Conservation (phyloP, 2,888 invertebrate species). For the Creontiades dilutus region DNA sequence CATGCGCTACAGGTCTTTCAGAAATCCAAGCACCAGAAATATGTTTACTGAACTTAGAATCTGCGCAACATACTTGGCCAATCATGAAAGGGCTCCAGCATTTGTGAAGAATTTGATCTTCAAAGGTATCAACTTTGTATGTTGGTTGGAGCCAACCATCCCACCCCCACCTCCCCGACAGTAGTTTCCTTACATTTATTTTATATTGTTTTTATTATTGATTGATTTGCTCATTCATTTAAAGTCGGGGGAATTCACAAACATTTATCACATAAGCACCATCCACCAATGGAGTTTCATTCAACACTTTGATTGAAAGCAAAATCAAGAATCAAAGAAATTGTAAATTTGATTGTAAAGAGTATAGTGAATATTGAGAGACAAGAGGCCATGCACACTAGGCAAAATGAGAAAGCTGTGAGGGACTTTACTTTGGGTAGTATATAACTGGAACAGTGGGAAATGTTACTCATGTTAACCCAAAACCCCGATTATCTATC, state of each 20-base stretch:
- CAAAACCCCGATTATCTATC: no score
- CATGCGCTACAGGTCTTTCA: constrained; percentile 93
- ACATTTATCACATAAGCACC: not conserved
- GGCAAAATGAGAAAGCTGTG: no score
- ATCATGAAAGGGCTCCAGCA: constrained; percentile 54
- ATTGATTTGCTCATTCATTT: constrained; percentile 46
- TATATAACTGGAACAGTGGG: no score
- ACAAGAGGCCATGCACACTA: no score
- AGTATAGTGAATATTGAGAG: no score
- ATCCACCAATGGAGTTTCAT: not conserved
- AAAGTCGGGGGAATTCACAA: not conserved
- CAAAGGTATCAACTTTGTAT: constrained; percentile 64
- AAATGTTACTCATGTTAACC: no score
- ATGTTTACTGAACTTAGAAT: constrained; percentile 89
- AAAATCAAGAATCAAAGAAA: no score
- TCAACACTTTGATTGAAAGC: not conserved
- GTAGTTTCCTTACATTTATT: constrained; percentile 44
- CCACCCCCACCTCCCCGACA: constrained; percentile 40
- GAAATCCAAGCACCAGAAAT: constrained; percentile 97
- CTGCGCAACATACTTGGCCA: constrained; percentile 51
- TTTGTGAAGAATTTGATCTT: constrained; percentile 62
- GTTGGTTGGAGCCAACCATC: constrained; percentile 64
- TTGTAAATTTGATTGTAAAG: no score
- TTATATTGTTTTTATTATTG: not conserved
- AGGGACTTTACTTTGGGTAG: no score